phyloP scores from a whole-genome alignment of 2,797 vertebrate genomes.

The Coccyzus lansbergi region DNA sequence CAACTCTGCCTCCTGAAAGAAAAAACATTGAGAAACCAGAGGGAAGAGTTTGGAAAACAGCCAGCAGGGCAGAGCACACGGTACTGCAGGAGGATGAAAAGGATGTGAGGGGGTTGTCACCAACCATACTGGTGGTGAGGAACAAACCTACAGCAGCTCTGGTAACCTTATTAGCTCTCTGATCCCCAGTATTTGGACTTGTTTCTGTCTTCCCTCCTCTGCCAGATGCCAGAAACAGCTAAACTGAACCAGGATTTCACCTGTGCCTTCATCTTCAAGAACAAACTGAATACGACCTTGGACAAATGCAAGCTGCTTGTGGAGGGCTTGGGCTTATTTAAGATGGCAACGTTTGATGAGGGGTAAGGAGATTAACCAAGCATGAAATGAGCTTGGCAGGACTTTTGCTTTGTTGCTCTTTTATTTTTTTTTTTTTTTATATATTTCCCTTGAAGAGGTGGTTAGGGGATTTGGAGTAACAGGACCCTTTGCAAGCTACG shows the following conservation, averaged over 20 bases:
- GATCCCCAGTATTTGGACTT: background rate
- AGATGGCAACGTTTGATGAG: conserved; percentile 49
- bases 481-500: background rate
- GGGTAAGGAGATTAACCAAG: conserved; percentile 57
- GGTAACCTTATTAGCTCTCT: background rate
- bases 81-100: rapidly evolving
- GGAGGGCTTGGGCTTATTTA: conserved; percentile 75
- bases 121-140: background rate
- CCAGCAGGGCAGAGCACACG: rapidly evolving
- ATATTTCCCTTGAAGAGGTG: background rate
- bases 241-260: conserved; percentile 51
- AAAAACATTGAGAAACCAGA: background rate
- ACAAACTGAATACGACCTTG: conserved; percentile 62
- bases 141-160: background rate
- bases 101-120: background rate
- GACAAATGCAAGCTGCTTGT: conserved; percentile 68
- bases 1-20: background rate
- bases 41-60: background rate
- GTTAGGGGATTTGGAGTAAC: background rate
- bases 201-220: background rate
- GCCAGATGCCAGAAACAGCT: conserved; percentile 70
- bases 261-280: conserved; percentile 73
- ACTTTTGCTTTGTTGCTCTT: background rate
- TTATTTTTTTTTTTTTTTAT: background rate
- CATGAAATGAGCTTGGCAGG: background rate